Evolutionary conservation across 1,140 invertebrate species (phyloP), one percentile per base, ranked within the genome.

Genomic region (Ceratosolen fusciceps): DNA sequence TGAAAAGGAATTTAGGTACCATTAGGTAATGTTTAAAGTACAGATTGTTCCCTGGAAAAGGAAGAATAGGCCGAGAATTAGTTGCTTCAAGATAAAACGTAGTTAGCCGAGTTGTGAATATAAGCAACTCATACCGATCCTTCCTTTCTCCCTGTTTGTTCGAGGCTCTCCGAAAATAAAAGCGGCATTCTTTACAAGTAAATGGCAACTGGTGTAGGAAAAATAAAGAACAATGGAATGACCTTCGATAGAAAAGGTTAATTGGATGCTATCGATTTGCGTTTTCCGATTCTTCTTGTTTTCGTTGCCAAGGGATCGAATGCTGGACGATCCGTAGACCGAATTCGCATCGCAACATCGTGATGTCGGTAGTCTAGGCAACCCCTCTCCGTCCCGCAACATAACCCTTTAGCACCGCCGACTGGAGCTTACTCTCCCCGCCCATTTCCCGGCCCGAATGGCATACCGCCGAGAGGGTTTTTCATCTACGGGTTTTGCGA

Each of bases 201-300:
- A 76, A 79, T 80, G 65, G 60, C 47, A 19, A 73, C 26, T 60
- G 52, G 71, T 65, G 58, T 21, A 76, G 74, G 77, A 80, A 85
- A 83, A 82, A 70, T 47, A 70, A 83, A 81, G 85, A 80, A 85
- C 85, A 86, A 86, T 85, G 84, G 79, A 70, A 79, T 79, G 83
- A 80, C 84, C 83, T 84, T 82, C 83, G 83, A 85, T 82, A 83
- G 85, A 83, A 81, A 77, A 85, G 83, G 85, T 87, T 87, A 87
- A 87, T 87, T 87, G 86, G 84, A 87, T 86, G 81, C 81, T 82
- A 87, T 87, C 84, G 85, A 87, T 87, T 86, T n/a, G 68, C 77
- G 82, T 84, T 86, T 82, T 77, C 47, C 80, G 81, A n/a, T n/a
- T n/a, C n/a, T n/a, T n/a, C n/a, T n/a, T n/a, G n/a, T n/a, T n/a